Evolutionary conservation across 92 coral and sea anemone species (phyloP), one percentile per base, ranked within the genome.

Genomic region (Chrysogorgia sp.): DNA sequence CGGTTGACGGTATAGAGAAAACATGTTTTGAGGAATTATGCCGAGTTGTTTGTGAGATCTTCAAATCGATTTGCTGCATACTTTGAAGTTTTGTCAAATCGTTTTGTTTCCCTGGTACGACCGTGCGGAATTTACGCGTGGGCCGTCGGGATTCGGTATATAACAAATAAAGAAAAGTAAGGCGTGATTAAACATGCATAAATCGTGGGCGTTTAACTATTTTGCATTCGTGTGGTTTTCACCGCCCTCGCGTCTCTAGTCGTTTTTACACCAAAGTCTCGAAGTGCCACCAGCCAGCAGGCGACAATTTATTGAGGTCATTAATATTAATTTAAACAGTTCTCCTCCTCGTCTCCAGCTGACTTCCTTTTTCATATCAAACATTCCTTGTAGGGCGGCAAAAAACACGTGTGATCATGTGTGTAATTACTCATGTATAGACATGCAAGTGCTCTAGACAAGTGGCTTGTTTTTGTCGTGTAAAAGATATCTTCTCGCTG

Each of bases 231-330:
- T 69, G 45, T 26, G 34, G 21, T 28, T 28, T 40, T 69, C 60
- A 28, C 74, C 76, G 76, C 76, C 76, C 76, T 28, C 55, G 26
- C 21, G 55, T 47, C 32, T 6, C 26, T 69, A 7, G 26, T 13
- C 40, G n/a, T 47, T 15, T 47, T 47, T 47, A 37, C 43, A 37
- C 43, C 43, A 5, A 37, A 37, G 6, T 12, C 5, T 37, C 12
- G 5, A 37, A 47, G 15, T 7, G 15, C 15, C 7, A n/a, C 53
- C 53, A 47, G 15, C 53, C n/a, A 47, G 21, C 7, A 45, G 41
- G 55, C 34, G 10, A 13, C 31, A 47, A 21, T 69, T 29, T 45
- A 69, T 69, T 69, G 45, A 2, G 33, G 76, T 69, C 76, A 69
- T 69, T 45, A 25, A 31, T 69, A 10, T 69, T 69, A 58, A 69